Evolutionary conservation across 2,888 invertebrate genomes (phyloP), one percentile per base, ranked within the genome.

Genomic region (Pachydiplax longipennis): DNA sequence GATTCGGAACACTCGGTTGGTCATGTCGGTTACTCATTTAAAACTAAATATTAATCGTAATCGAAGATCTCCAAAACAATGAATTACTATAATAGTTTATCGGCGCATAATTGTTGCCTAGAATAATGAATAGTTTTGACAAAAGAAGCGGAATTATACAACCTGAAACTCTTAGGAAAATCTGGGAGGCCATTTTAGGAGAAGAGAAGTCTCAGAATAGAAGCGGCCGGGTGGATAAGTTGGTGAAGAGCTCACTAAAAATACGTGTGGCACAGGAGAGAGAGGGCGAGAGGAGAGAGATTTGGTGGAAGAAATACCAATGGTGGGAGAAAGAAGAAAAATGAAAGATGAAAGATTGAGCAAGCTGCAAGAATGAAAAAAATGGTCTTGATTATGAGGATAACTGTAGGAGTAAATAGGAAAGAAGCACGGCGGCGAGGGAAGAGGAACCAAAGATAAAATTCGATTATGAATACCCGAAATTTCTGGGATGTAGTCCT

Each of bases 141-240:
- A 58, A 65, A 87, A 61, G 53, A 61, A 65, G 65, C 87, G 18
- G 61, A 87, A 87, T 61, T 87, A 58, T n/a, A 61, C n/a, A 61
- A 61, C 61, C 87, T 65, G 61, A 22, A 87, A 37, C 61, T 87
- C 87, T 87, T 61, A 37, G 61, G 87, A 31, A 87, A 87, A 87
- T 87, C 92, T 48, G 91, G 92, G 92, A 92, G 91, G 92, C 94
- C 94, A 93, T 94, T 94, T 94, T 94, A 93, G 94, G 94, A 93
- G 93, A 93, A 93, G 93, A 92, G 92, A 92, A 91, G 40, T 92
- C 93, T 93, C 92, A 92, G 92, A 92, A 92, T 92, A 92, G 91
- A 91, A 87, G 81, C 90, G 91, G 90, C 91, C 91, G 82, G 90
- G 90, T 81, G 87, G 87, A 87, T 40, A 61, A 87, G 87, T 87